Conservation (phyloP, 2,113 vertebrate genomes). For the Salvelinus namaycush region DNA sequence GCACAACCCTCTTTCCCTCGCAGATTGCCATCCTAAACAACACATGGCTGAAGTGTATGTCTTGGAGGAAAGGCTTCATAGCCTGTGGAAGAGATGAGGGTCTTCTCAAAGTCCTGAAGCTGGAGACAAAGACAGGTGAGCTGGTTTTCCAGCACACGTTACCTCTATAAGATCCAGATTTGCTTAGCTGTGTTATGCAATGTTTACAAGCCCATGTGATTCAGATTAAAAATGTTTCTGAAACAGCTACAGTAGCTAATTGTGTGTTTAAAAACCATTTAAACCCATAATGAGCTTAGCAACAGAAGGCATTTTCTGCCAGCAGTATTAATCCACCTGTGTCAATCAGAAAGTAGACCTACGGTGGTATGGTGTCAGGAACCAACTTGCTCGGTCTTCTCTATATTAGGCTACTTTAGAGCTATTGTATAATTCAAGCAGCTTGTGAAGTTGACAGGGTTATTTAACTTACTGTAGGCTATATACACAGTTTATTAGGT, state of each 20-base stretch:
- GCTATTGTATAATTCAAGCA: no score
- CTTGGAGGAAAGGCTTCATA: constrained; percentile 97
- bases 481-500: no score
- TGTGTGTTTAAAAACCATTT: constrained; percentile 63
- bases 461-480: no score
- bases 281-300: constrained; percentile 31
- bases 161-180: background rate
- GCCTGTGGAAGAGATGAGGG: constrained; percentile 95
- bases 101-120: constrained; percentile 90
- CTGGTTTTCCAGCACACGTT: background rate
- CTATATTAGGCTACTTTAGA: no score
- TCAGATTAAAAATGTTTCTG: constrained; percentile 31
- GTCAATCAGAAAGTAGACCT: no score
- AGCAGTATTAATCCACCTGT: no score
- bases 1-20: background rate
- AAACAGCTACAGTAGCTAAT: constrained; percentile 17
- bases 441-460: no score
- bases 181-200: background rate
- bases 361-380: no score
- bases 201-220: constrained; percentile 10
- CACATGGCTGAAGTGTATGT: constrained; percentile 85
- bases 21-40: constrained; percentile 92
- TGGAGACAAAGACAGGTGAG: constrained; percentile 89
- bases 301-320: no score
- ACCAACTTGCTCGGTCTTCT: no score